Conservation (phyloP, 2,113 vertebrate species). For the Salvelinus alpinus region DNA sequence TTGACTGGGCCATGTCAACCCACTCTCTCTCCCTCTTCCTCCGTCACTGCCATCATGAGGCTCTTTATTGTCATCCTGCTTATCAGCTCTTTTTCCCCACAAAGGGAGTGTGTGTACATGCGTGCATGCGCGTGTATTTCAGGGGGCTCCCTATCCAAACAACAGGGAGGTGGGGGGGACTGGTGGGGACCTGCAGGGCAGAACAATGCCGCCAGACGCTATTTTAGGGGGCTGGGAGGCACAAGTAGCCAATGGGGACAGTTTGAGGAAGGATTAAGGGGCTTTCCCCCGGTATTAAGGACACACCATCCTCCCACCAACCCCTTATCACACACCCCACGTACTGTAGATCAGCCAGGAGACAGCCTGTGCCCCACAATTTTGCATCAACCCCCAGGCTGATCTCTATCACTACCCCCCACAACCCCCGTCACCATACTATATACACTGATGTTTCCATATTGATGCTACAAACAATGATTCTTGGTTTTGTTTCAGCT, state of each 20-base stretch:
- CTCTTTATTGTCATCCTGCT: conserved; percentile 82
- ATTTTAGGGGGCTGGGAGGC: conserved; percentile 48
- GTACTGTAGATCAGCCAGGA: conserved; percentile 17
- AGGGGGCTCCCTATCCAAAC: background rate
- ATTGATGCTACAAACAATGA: too few species aligned
- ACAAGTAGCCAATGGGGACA: conserved; percentile 55
- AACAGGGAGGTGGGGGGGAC: background rate
- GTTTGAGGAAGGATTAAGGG: conserved; percentile 67
- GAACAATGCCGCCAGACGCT: conserved; percentile 67
- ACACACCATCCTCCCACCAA: conserved; percentile 50
- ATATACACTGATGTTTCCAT: background rate
- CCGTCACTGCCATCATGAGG: conserved; percentile 61
- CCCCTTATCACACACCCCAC: conserved; percentile 24
- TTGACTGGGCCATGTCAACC: conserved; percentile 29
- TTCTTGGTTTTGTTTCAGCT: too few species aligned
- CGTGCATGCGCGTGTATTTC: background rate
- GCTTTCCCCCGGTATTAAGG: conserved; percentile 67
- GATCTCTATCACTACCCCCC: background rate
- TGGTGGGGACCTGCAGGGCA: conserved; percentile 15
- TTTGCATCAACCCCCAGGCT: too few species aligned
- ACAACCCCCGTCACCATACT: too few species aligned
- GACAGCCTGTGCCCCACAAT: background rate
- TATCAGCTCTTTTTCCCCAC: conserved; percentile 79
- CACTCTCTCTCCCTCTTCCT: conserved; percentile 54
- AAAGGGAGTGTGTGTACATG: conserved; percentile 44